Percentiles rank a stretch among this genome's conserved stretches.
Evolutionary conservation across 2,888 invertebrate genomes (phyloP).

Genomic region (Hyles lineata): DNA sequence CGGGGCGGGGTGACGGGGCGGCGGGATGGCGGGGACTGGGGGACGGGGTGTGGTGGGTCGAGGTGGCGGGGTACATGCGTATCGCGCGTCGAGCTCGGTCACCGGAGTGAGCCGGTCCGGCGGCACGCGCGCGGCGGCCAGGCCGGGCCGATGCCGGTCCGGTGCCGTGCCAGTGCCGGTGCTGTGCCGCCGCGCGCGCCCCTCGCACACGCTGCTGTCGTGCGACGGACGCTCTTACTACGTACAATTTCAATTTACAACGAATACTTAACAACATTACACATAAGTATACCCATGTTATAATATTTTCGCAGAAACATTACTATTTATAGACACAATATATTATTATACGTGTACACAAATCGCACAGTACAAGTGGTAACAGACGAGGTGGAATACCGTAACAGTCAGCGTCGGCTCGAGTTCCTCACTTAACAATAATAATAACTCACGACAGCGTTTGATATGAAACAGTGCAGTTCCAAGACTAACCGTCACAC

Average conservation of each 20-base stretch:
- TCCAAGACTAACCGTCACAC: slow-evolving; percentile 51
- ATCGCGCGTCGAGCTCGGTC: slow-evolving; percentile 34
- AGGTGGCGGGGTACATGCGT: slow-evolving; percentile 48
- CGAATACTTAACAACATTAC: slow-evolving; percentile 40
- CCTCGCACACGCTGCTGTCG: slow-evolving; percentile 19
- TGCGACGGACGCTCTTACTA: slow-evolving; percentile 27
- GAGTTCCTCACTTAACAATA: slow-evolving; percentile 39
- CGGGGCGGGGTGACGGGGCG: slow-evolving; percentile 84
- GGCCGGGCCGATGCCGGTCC: neutral
- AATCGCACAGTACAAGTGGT: slow-evolving; percentile 5
- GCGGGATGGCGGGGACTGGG: slow-evolving; percentile 4
- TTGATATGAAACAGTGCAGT: slow-evolving; percentile 79
- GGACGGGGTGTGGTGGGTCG: slow-evolving; percentile 52
- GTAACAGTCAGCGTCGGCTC: slow-evolving; percentile 15
- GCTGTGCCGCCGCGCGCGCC: slow-evolving; percentile 26
- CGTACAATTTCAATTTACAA: slow-evolving; percentile 37
- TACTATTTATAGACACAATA: slow-evolving; percentile 49
- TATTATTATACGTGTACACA: slow-evolving; percentile 41
- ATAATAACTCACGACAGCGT: slow-evolving; percentile 47
- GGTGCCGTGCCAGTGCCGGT: neutral
- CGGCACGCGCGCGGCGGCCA: slow-evolving; percentile 31
- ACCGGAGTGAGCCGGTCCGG: slow-evolving; percentile 6
- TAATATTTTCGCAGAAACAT: slow-evolving; percentile 58
- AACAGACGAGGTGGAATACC: slow-evolving; percentile 11
- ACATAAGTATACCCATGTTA: slow-evolving; percentile 59